Conservation (phyloP, 1,140 invertebrate species). For the Ganaspis sp. region DNA sequence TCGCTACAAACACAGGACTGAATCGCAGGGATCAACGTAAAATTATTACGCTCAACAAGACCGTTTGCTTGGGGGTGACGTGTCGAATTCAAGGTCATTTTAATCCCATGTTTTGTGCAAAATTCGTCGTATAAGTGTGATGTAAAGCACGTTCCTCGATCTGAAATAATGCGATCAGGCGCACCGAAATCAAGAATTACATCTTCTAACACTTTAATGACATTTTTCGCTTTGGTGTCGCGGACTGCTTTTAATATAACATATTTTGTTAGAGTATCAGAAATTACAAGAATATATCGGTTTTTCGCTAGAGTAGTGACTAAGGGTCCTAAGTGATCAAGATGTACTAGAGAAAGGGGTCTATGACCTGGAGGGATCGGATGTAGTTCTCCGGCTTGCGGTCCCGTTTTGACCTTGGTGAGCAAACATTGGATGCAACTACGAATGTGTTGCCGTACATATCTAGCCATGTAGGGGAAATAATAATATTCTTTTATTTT, state of each 20-base stretch:
- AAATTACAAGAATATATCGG: conserved; percentile 36
- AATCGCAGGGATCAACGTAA: conserved; percentile 43
- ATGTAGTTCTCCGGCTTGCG: conserved; percentile 44
- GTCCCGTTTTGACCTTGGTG: conserved; percentile 42
- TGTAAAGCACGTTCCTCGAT: conserved; percentile 61
- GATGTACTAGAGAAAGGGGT: conserved; percentile 48
- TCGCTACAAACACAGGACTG: conserved; percentile 11
- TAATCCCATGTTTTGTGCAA: conserved; percentile 53
- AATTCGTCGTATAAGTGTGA: conserved; percentile 54
- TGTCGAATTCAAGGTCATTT: conserved; percentile 57
- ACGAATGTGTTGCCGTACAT: conserved; percentile 42
- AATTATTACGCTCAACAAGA: conserved; percentile 49
- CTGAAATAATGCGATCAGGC: conserved; percentile 46
- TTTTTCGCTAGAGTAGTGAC: conserved; percentile 20
- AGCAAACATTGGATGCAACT: conserved; percentile 50
- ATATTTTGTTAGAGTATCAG: conserved; percentile 36
- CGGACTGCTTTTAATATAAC: conserved; percentile 25
- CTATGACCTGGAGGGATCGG: conserved; percentile 38
- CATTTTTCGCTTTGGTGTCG: conserved; percentile 24
- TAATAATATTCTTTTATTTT: conserved; percentile 30
- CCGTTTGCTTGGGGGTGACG: conserved; percentile 61
- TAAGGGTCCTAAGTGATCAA: conserved; percentile 53
- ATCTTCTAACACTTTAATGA: background rate
- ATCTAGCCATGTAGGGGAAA: conserved; percentile 29
- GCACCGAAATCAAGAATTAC: conserved; percentile 16